phyloP scores from a whole-genome alignment of 30 jellyfish, hydroid and myxozoan genomes.

The Mastigias papua region DNA sequence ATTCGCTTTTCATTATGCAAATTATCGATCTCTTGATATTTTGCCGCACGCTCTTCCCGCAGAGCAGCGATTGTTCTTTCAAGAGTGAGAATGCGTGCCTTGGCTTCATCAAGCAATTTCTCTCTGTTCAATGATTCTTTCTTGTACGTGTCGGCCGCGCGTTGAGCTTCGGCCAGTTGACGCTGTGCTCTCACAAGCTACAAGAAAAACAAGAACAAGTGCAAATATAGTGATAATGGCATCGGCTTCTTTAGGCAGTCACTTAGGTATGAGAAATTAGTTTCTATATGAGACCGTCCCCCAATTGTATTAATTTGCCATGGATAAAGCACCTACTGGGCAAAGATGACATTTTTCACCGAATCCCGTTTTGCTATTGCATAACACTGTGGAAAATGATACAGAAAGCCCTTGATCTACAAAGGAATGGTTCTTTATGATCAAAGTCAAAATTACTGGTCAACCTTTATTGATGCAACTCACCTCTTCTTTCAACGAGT shows the following conservation, averaged over 20 bases:
- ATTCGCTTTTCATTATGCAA: constrained; percentile 84
- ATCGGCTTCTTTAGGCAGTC: not conserved
- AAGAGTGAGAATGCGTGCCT: constrained; percentile 86
- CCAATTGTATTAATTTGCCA: not conserved
- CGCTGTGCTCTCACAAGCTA: constrained; percentile 78
- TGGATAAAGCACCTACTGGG: not conserved
- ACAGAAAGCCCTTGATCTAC: no score
- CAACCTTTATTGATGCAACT: not conserved
- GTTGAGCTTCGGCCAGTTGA: constrained; percentile 94
- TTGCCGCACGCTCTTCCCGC: constrained; percentile 85
- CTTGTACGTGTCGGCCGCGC: constrained; percentile 83
- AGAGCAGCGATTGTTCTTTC: constrained; percentile 83
- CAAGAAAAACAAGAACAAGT: not conserved
- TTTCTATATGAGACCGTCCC: no score
- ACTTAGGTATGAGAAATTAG: not conserved
- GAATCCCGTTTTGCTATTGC: no score
- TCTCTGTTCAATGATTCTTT: constrained; percentile 92
- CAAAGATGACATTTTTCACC: not conserved
- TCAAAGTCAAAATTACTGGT: not conserved
- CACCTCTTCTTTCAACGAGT: constrained; percentile 72
- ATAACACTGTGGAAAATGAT: no score
- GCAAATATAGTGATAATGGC: not conserved
- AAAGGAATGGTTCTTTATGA: no score
- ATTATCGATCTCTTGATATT: constrained; percentile 83
- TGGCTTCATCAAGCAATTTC: constrained; percentile 87